These are phyloP conservation scores for Spicauda simplicius DNA, from an alignment of 2,888 invertebrate genomes.

Conservation along the genomic window DNA sequence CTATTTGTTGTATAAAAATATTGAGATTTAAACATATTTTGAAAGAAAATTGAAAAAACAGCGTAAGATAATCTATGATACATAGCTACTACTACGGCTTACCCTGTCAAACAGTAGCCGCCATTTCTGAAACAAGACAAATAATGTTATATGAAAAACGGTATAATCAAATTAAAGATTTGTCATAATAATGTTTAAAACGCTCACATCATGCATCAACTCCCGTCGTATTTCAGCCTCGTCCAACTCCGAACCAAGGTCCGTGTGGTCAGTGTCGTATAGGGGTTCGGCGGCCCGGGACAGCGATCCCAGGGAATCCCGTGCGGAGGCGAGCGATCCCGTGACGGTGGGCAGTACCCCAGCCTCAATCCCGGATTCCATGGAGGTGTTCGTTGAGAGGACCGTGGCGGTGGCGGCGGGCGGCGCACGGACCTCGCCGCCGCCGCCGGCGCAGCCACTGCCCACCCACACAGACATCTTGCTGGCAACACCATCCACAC, in stretches of 20 bases:
- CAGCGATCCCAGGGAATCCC: slow-evolving; percentile 84
- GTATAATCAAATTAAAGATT: too few relatives aligned
- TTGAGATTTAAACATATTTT: too few relatives aligned
- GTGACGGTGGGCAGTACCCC: slow-evolving; percentile 90
- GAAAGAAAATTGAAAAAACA: too few relatives aligned
- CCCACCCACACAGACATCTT: slow-evolving; percentile 82
- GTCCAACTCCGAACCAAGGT: slow-evolving; percentile 91
- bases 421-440: slow-evolving; percentile 62
- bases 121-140: slow-evolving; percentile 91
- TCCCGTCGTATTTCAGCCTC: slow-evolving; percentile 91
- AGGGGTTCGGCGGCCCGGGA: slow-evolving; percentile 86
- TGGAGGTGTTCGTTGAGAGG: slow-evolving; percentile 80
- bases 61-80: not conserved
- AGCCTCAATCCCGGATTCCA: slow-evolving; percentile 88
- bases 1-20: too few relatives aligned
- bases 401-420: slow-evolving; percentile 70
- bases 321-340: slow-evolving; percentile 86
- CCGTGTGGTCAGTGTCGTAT: slow-evolving; percentile 92
- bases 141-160: not conserved
- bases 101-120: slow-evolving; percentile 94
- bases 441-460: slow-evolving; percentile 67
- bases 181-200: not conserved
- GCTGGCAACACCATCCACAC: slow-evolving; percentile 76
- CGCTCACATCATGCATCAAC: slow-evolving; percentile 91
- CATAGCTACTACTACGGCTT: slow-evolving; percentile 50